Base-by-base conservation (phyloP, 1,140 invertebrate genomes). In the Mizuhopecten yessoensis region DNA sequence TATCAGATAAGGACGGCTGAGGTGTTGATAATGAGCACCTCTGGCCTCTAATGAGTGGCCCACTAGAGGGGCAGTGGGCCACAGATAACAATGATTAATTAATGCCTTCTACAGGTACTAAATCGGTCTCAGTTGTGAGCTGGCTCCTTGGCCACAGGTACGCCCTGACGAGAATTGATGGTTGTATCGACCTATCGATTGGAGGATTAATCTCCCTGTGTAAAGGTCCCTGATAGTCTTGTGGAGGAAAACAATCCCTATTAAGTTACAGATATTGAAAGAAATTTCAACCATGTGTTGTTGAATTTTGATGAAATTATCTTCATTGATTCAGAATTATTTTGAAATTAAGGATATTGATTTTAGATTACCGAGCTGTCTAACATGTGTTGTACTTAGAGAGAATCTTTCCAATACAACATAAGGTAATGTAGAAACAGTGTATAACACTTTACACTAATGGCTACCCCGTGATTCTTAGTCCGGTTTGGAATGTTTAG, bases 141-240 rank as follows among this genome's bases (percentile, higher is more conserved):
- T n/a, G n/a, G n/a, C n/a, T n/a, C n/a, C n/a, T n/a, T n/a, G 57
- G 57, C 57, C n/a, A 75, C 57, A 75, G 57, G 57, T 75, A 75
- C 5, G n/a, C 15, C n/a, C 11, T n/a, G 11, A 75, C 1, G 23
- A 75, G 57, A 11, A 75, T 29, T 5, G n/a, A 75, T 75, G 57
- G 57, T 75, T 9, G 23, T 75, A 29, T n/a, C 17, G n/a, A 75
- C 57, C 57, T 75, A 75, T 75, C n/a, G 23, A 75, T 75, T 29
- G 2, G 5, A 75, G 57, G 23, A 75, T 75, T 75, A n/a, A 75
- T 29, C 5, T n/a, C 9, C 57, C n/a, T 75, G 5, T 75, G n/a
- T 29, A 29, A 75, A 29, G 29, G 29, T 29, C 11, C 5, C 23
- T 75, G 57, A 39, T 39, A 39, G 5, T 39, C 36, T 39, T 39